A percentile compares a stretch with the other conserved stretches of the same genome.
Conservation (phyloP, 2,888 invertebrate genomes). For the Myathropa florea region DNA sequence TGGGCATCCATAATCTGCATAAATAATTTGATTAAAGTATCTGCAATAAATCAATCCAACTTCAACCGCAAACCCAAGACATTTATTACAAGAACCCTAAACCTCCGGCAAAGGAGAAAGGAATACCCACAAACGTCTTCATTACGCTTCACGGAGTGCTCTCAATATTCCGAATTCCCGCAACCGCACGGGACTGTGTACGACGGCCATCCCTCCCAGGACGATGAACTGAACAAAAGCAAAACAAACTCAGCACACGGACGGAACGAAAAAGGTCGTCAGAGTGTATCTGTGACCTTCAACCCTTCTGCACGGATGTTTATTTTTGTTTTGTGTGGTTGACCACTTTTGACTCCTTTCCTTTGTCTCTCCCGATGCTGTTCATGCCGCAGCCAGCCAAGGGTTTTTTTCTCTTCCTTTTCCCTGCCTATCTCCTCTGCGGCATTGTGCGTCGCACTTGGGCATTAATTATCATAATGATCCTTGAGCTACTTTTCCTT, state of each 20-base stretch:
- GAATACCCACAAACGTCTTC: constrained; percentile 49
- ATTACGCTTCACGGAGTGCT: constrained; percentile 47
- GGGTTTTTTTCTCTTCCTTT: constrained; percentile 15
- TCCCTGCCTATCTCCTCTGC: not conserved
- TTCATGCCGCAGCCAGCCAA: constrained; percentile 25
- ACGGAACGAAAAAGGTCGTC: constrained; percentile 42
- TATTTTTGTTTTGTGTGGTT: constrained; percentile 70
- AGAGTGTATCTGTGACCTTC: constrained; percentile 43
- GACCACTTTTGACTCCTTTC: constrained; percentile 59
- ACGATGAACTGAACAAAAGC: not conserved
- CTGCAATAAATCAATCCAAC: constrained; percentile 58
- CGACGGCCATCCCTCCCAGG: constrained; percentile 15
- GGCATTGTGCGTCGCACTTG: constrained; percentile 39
- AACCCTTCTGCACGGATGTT: constrained; percentile 68
- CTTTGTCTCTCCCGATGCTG: constrained; percentile 20
- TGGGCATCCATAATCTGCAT: constrained; percentile 37
- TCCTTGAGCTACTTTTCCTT: constrained; percentile 56
- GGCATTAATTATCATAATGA: constrained; percentile 70
- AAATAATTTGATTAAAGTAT: constrained; percentile 52
- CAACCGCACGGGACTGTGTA: constrained; percentile 26
- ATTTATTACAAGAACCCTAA: constrained; percentile 51
- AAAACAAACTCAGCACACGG: no score
- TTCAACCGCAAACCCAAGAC: constrained; percentile 35
- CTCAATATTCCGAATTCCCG: constrained; percentile 24
- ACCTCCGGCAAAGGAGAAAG: not conserved